Percentiles rank a stretch among this genome's conserved stretches.
Evolutionary conservation across 2,888 invertebrate species (phyloP).

Genomic region (Congeria kusceri): DNA sequence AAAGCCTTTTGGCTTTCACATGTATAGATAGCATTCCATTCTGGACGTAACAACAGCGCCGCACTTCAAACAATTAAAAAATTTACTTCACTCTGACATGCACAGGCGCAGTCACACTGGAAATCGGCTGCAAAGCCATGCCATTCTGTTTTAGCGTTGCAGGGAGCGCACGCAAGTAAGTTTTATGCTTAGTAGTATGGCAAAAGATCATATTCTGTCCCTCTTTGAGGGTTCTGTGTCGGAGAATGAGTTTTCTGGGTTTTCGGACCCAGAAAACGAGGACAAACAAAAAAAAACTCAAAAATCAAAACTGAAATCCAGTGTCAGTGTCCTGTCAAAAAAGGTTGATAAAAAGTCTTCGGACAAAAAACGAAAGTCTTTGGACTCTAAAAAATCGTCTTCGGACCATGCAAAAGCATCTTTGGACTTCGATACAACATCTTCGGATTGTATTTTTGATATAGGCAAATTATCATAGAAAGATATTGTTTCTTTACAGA

Average conservation of each 20-base stretch:
- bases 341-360: not conserved
- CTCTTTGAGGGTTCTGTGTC: not conserved
- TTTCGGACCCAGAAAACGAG: not conserved
- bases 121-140: no score
- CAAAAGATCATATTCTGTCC: no score
- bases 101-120: no score
- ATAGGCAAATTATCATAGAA: not conserved
- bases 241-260: not conserved
- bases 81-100: no score
- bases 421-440: not conserved
- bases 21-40: no score
- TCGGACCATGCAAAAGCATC: not conserved
- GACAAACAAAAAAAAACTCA: no score
- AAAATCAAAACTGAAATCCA: not conserved
- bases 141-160: no score
- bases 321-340: not conserved
- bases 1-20: no score
- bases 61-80: no score
- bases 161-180: no score
- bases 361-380: not conserved
- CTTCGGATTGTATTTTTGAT: not conserved
- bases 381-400: not conserved
- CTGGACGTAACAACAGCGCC: no score
- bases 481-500: not conserved
- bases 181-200: no score